A percentile compares a stretch with the other conserved stretches of the same genome.
These are phyloP conservation scores for Sus cebifrons DNA, from an alignment of 2,797 vertebrate genomes.

Conservation along the genomic window DNA sequence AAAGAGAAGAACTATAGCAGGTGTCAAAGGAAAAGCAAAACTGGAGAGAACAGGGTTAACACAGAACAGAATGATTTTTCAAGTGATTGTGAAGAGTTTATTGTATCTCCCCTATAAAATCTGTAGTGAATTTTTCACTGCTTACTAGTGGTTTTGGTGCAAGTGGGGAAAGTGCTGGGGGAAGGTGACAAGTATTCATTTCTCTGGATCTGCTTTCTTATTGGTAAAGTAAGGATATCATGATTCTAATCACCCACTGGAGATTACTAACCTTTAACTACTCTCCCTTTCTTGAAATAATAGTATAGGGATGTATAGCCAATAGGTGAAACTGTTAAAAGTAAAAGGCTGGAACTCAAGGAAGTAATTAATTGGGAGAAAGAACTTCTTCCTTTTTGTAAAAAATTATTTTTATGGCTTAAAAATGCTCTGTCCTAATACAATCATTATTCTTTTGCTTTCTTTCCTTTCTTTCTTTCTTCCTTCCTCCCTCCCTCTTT, in stretches of 20 bases:
- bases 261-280: background rate
- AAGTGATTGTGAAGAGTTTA: slow-evolving; percentile 7
- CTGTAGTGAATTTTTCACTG: background rate
- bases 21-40: background rate
- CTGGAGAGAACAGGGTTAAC: background rate
- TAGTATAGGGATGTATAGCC: background rate
- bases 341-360: background rate
- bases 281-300: background rate
- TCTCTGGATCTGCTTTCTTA: background rate
- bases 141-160: background rate
- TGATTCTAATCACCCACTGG: background rate
- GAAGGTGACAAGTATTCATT: background rate
- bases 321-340: background rate
- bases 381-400: background rate
- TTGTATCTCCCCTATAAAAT: background rate
- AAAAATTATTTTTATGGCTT: background rate
- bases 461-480: no score
- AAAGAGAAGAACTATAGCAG: background rate
- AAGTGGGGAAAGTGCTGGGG: background rate
- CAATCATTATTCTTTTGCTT: background rate
- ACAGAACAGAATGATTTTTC: background rate
- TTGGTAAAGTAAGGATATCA: background rate
- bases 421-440: background rate
- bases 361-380: background rate
- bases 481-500: no score